phyloP scores from a whole-genome alignment of 2,113 vertebrate species.

The Petroica traversi region DNA sequence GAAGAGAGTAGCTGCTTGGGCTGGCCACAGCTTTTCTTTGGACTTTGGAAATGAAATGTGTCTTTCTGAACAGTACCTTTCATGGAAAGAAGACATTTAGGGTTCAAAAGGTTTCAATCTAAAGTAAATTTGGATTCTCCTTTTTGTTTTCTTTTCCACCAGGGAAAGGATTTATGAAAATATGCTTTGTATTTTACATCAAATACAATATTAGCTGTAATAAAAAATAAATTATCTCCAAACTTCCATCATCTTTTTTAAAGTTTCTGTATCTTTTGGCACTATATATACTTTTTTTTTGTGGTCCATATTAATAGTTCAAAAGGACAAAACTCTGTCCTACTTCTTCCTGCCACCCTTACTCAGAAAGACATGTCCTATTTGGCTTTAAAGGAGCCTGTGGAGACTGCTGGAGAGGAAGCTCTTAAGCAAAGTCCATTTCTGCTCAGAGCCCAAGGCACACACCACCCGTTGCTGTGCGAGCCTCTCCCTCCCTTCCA shows the following conservation, averaged over 20 bases:
- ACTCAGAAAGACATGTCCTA: not conserved
- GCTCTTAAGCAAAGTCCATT: not conserved
- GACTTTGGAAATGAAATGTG: not conserved
- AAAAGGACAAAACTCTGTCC: not conserved
- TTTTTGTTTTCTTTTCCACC: not conserved
- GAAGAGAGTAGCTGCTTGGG: not conserved
- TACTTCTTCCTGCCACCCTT: not conserved
- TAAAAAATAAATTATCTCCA: not conserved
- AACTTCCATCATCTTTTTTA: not conserved
- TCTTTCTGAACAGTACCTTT: not conserved
- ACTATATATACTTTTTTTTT: not conserved
- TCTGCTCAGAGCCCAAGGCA: not conserved
- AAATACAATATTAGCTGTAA: not conserved
- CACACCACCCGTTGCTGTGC: accelerated
- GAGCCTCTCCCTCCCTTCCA: not conserved
- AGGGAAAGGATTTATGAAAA: not conserved
- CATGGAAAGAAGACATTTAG: not conserved
- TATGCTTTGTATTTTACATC: not conserved
- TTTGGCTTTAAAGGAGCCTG: not conserved
- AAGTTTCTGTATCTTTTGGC: not conserved
- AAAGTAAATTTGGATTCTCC: not conserved
- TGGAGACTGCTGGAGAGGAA: not conserved
- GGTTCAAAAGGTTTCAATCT: not conserved
- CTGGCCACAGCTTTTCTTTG: not conserved
- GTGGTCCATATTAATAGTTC: not conserved